These are phyloP conservation scores for Tryphoninae sp. DNA, from an alignment of 2,888 invertebrate genomes.

Conservation along the genomic window DNA sequence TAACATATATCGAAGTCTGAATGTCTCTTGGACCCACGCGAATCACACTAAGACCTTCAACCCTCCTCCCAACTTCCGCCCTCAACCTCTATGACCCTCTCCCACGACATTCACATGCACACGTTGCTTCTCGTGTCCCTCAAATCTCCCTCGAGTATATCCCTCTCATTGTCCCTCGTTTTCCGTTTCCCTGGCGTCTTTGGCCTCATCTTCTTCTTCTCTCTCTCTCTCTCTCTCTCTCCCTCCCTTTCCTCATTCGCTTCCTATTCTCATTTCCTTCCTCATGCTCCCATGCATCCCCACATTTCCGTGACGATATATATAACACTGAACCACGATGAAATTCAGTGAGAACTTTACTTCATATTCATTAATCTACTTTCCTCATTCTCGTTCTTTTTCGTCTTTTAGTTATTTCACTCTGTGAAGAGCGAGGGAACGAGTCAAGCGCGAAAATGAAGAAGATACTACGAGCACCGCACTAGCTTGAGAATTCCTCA, in stretches of 20 bases:
- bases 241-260: background rate
- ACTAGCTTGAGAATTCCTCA: conserved; percentile 42
- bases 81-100: too few relatives aligned
- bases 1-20: background rate
- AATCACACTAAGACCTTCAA: conserved; percentile 27
- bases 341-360: conserved; percentile 36
- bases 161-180: conserved; percentile 59
- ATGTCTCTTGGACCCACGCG: background rate
- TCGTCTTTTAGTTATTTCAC: conserved; percentile 23
- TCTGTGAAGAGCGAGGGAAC: conserved; percentile 18
- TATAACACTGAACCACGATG: background rate
- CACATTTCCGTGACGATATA: background rate
- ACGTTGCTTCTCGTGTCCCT: conserved; percentile 35
- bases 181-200: conserved; percentile 51
- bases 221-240: conserved; percentile 31
- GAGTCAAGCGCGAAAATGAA: conserved; percentile 30
- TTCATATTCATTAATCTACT: conserved; percentile 29
- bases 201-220: conserved; percentile 33
- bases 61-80: background rate
- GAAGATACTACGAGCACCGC: conserved; percentile 16
- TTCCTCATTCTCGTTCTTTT: conserved; percentile 26
- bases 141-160: conserved; percentile 50
- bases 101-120: background rate
- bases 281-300: conserved; percentile 13
- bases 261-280: conserved; percentile 14